phyloP scores from a whole-genome alignment of 2,113 vertebrate species.

The Ctenodactylus gundi region DNA sequence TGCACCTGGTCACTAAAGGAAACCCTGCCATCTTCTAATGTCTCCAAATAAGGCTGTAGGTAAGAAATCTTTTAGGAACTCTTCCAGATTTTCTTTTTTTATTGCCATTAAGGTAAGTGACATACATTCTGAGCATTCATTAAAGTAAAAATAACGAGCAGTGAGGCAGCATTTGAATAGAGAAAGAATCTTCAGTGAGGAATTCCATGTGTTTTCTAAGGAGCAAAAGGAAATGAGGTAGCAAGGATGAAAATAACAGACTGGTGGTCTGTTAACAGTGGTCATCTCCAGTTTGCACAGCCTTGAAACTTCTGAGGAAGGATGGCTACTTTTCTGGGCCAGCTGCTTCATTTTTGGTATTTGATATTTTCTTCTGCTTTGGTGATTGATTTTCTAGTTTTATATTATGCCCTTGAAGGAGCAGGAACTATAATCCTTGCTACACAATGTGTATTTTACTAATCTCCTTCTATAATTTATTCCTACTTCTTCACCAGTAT shows the following conservation, averaged over 20 bases:
- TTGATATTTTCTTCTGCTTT: slow-evolving; percentile 22
- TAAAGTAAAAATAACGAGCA: slow-evolving; percentile 43
- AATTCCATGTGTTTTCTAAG: slow-evolving; percentile 18
- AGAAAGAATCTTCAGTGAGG: not conserved
- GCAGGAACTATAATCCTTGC: not conserved
- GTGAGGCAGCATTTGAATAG: not conserved
- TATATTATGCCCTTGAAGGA: not conserved
- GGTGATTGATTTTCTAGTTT: not conserved
- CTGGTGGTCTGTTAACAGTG: not conserved
- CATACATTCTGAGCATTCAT: not conserved
- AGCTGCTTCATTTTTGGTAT: not conserved
- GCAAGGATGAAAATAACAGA: not conserved
- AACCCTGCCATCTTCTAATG: not conserved
- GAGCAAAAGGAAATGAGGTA: slow-evolving; percentile 29
- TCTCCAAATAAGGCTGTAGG: not conserved
- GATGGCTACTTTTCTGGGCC: not conserved
- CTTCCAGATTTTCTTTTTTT: not conserved
- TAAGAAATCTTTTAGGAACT: not conserved
- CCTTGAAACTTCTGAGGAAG: not conserved
- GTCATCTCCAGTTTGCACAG: not conserved
- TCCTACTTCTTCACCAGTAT: not conserved
- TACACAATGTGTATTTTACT: not conserved
- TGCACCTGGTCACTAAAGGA: slow-evolving; percentile 10
- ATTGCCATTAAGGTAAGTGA: not conserved
- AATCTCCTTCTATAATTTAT: not conserved